Evolutionary conservation across 2,888 invertebrate genomes (phyloP).

Genomic region (Harpalus rubripes): DNA sequence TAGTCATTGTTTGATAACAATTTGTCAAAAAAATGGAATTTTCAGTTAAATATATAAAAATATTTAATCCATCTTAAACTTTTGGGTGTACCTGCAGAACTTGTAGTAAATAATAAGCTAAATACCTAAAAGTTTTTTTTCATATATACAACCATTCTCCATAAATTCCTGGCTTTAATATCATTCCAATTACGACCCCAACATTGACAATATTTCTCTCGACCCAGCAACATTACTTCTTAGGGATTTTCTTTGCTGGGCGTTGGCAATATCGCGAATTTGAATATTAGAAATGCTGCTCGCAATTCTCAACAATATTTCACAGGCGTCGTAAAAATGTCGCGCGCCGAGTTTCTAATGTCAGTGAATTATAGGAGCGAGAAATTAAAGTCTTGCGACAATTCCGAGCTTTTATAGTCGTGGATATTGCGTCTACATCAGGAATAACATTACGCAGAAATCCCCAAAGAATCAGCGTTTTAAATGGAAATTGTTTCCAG

Average conservation of each 20-base stretch:
- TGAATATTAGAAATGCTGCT: slow-evolving; percentile 74
- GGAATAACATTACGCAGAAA: not conserved
- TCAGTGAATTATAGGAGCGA: slow-evolving; percentile 75
- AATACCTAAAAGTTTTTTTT: too few relatives aligned
- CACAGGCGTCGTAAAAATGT: slow-evolving; percentile 70
- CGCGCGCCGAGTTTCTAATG: slow-evolving; percentile 69
- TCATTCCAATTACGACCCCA: not conserved
- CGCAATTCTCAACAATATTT: slow-evolving; percentile 72
- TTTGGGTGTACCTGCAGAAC: too few relatives aligned
- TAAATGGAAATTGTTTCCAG: slow-evolving; percentile 6
- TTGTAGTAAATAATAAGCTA: too few relatives aligned
- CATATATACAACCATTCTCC: too few relatives aligned
- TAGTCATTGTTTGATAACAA: too few relatives aligned
- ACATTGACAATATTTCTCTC: not conserved
- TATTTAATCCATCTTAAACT: too few relatives aligned
- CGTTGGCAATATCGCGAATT: slow-evolving; percentile 68
- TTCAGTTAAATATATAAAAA: too few relatives aligned
- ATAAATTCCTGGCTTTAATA: not conserved
- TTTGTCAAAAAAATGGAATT: too few relatives aligned
- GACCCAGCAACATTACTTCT: not conserved
- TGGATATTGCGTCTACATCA: not conserved
- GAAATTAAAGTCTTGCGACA: slow-evolving; percentile 74
- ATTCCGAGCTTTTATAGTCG: slow-evolving; percentile 25
- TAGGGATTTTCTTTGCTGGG: too few relatives aligned
- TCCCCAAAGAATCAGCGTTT: not conserved